Conservation (phyloP, 2,888 invertebrate species). For the Noctua pronuba region DNA sequence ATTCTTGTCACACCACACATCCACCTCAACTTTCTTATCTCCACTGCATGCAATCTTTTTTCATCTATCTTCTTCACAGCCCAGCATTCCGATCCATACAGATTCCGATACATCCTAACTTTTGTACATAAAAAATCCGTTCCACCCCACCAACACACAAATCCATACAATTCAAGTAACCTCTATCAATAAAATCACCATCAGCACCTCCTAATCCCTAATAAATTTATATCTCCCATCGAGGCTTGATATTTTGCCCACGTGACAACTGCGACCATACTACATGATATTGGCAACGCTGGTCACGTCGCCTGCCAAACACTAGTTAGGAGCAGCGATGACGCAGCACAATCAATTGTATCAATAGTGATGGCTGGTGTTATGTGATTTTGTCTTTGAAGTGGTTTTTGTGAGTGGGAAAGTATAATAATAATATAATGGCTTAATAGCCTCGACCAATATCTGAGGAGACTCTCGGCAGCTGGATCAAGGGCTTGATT, state of each 20-base stretch:
- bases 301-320: constrained; percentile 75
- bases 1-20: no score
- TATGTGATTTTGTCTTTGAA: constrained; percentile 35
- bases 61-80: no score
- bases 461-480: no score
- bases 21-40: no score
- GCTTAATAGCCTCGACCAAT: no score
- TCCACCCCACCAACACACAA: background rate
- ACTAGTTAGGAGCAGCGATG: constrained; percentile 65
- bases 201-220: constrained; percentile 52
- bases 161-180: background rate
- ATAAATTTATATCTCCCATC: constrained; percentile 58
- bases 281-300: constrained; percentile 76
- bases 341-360: constrained; percentile 63
- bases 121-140: no score
- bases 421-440: no score
- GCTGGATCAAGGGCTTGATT: no score
- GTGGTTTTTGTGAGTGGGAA: constrained; percentile 1
- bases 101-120: background rate
- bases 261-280: constrained; percentile 53
- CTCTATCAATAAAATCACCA: constrained; percentile 33
- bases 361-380: constrained; percentile 34
- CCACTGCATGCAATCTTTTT: no score
- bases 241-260: constrained; percentile 53
- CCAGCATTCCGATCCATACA: no score